Conservation (phyloP, 2,888 invertebrate species). For the Junonia oenone region DNA sequence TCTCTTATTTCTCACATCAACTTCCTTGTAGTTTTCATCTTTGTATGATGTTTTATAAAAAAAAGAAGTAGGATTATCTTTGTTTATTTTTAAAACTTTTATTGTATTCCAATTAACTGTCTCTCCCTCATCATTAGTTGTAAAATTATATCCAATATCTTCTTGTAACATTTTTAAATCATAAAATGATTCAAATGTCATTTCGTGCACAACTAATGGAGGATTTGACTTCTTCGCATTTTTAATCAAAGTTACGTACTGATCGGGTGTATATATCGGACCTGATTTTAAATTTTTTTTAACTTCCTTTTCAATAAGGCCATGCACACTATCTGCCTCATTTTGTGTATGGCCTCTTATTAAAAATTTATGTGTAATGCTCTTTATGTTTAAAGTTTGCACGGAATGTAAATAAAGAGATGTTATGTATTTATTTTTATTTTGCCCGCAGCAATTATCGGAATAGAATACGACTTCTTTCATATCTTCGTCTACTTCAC, state of each 20-base stretch:
- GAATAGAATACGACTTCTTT: too few relatives aligned
- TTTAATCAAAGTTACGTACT: background rate
- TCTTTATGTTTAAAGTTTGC: too few relatives aligned
- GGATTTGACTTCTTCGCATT: background rate
- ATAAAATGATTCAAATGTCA: background rate
- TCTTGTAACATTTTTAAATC: background rate
- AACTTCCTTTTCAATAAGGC: conserved; percentile 14
- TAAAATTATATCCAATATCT: background rate
- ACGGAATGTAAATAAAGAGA: too few relatives aligned
- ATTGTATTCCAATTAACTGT: background rate
- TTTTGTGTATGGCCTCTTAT: conserved; percentile 19
- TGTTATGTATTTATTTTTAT: too few relatives aligned
- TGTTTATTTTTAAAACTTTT: background rate
- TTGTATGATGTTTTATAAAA: background rate
- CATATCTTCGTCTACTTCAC: too few relatives aligned
- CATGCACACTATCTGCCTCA: conserved; percentile 12
- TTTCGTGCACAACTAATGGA: background rate
- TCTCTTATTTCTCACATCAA: too few relatives aligned
- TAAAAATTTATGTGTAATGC: conserved; percentile 18
- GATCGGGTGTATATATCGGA: conserved; percentile 9
- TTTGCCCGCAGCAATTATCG: too few relatives aligned
- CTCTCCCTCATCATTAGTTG: background rate
- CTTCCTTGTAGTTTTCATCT: too few relatives aligned
- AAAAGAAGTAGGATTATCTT: background rate
- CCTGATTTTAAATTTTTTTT: conserved; percentile 12